These are phyloP conservation scores for Daboia siamensis DNA, from an alignment of 2,113 vertebrate species.

Conservation along the genomic window DNA sequence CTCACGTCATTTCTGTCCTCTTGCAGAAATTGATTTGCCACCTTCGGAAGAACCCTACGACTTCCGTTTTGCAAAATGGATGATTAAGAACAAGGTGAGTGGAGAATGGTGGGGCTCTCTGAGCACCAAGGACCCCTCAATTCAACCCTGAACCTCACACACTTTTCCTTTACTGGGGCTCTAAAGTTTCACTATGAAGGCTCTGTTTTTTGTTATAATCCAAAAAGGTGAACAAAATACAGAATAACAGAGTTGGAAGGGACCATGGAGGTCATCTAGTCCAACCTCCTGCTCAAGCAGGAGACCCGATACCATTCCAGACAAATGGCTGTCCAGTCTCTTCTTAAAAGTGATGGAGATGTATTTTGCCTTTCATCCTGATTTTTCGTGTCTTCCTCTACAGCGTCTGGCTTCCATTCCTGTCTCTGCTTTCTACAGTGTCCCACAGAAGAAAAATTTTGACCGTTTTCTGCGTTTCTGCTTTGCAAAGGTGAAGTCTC, in stretches of 20 bases:
- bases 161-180: neutral
- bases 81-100: constrained; percentile 86
- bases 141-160: neutral
- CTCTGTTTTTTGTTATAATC: neutral
- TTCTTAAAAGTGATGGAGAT: too few species aligned
- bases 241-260: too few species aligned
- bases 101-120: neutral
- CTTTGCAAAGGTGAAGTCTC: constrained; percentile 84
- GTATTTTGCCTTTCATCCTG: neutral
- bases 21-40: constrained; percentile 76
- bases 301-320: too few species aligned
- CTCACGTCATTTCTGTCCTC: neutral
- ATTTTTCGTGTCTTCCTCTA: neutral
- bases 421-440: constrained; percentile 81
- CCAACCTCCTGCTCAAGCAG: too few species aligned
- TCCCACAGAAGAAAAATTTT: constrained; percentile 75
- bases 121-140: neutral
- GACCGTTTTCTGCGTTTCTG: constrained; percentile 89
- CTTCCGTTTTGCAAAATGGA: constrained; percentile 86
- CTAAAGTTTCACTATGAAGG: neutral
- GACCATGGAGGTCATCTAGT: too few species aligned
- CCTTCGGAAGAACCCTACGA: constrained; percentile 70
- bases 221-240: neutral
- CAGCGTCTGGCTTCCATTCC: constrained; percentile 89
- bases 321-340: too few species aligned